These are phyloP conservation scores for Drosophila macrospina DNA, from an alignment of 2,888 invertebrate species.

Conservation along the genomic window DNA sequence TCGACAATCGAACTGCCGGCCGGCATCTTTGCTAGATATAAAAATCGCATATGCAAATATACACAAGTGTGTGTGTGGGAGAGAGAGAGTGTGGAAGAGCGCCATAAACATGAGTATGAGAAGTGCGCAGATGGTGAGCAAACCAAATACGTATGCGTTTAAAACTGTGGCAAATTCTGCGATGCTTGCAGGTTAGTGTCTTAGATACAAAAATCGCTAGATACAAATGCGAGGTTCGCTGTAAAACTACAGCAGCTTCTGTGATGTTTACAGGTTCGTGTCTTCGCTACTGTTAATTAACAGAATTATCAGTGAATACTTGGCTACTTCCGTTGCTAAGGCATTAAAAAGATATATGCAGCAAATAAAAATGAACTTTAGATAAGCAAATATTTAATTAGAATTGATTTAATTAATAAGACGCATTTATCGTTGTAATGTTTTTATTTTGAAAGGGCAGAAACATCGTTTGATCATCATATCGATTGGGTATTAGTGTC, in stretches of 20 bases:
- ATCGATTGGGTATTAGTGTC: slow-evolving; percentile 72
- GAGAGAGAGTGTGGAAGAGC: slow-evolving; percentile 45
- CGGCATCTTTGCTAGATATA: slow-evolving; percentile 52
- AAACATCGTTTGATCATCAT: slow-evolving; percentile 70
- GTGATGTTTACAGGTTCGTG: no score
- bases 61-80: slow-evolving; percentile 1
- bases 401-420: not conserved
- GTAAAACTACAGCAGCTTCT: no score
- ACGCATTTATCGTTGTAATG: slow-evolving; percentile 31
- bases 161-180: slow-evolving; percentile 34
- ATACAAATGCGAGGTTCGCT: no score
- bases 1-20: slow-evolving; percentile 43
- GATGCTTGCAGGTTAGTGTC: slow-evolving; percentile 49
- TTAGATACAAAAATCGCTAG: slow-evolving; percentile 1
- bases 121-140: slow-evolving; percentile 30
- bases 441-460: slow-evolving; percentile 63
- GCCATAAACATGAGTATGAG: not conserved
- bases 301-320: slow-evolving; percentile 6
- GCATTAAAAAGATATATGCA: not conserved
- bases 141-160: slow-evolving; percentile 24
- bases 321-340: not conserved
- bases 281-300: slow-evolving; percentile 1
- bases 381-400: not conserved
- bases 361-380: not conserved
- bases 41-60: slow-evolving; percentile 14